Conservation (phyloP, 2,113 vertebrate species). For the Hipposideros armiger region DNA sequence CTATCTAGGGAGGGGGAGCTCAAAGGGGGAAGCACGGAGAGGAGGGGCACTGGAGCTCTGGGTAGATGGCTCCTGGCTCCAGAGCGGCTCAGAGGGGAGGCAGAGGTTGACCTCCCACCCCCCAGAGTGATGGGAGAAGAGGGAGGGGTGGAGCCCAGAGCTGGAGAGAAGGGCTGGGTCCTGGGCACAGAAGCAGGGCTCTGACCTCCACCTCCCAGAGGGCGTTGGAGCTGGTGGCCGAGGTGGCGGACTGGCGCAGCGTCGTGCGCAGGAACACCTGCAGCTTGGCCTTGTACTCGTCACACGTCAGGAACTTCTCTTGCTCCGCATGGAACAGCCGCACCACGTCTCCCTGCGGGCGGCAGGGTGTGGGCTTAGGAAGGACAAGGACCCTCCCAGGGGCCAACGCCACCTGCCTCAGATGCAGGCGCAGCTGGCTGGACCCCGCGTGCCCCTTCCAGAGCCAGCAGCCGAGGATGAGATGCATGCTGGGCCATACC, state of each 20-base stretch:
- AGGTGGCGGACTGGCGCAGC: slow-evolving; percentile 96
- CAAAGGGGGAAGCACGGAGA: not conserved
- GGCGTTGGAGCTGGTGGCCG: slow-evolving; percentile 98
- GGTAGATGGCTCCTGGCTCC: not conserved
- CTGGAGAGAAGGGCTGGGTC: not conserved
- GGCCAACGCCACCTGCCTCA: not conserved
- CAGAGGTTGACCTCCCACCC: not conserved
- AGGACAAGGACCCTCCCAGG: rapidly evolving
- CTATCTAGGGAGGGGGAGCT: too few relatives aligned
- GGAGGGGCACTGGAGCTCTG: not conserved
- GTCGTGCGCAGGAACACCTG: slow-evolving; percentile 98
- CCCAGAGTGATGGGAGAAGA: not conserved
- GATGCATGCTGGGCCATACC: too few relatives aligned
- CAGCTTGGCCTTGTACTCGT: slow-evolving; percentile 94
- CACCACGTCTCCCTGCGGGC: slow-evolving; percentile 94
- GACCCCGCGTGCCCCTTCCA: not conserved
- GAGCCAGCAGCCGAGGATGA: not conserved
- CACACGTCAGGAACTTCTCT: slow-evolving; percentile 98
- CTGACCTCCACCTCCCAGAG: slow-evolving; percentile 98
- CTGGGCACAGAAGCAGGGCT: not conserved
- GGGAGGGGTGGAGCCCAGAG: too few relatives aligned
- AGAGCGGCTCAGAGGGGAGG: not conserved
- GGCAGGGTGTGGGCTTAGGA: rapidly evolving
- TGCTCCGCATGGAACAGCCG: slow-evolving; percentile 98
- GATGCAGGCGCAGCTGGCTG: rapidly evolving